Evolutionary conservation across 2,113 vertebrate genomes (phyloP).

Genomic region (Aegithalos caudatus): DNA sequence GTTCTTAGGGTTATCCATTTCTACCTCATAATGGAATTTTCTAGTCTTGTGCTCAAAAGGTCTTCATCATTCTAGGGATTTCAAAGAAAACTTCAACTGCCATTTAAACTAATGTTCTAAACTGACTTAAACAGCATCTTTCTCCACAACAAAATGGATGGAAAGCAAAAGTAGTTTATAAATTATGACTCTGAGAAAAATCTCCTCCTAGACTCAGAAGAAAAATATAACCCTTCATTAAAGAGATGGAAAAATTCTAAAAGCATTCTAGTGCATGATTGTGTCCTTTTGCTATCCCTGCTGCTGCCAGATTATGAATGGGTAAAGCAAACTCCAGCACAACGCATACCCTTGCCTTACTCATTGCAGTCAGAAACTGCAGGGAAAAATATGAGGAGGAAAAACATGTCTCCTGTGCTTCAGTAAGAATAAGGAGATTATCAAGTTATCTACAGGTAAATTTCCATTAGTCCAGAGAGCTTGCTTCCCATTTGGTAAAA

Average conservation of each 20-base stretch:
- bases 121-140: neutral
- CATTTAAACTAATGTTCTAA: neutral
- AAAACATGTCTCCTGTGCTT: neutral
- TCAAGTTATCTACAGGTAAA: neutral
- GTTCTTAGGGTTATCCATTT: neutral
- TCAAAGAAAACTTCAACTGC: neutral
- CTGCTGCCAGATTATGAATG: neutral
- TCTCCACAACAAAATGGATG: neutral
- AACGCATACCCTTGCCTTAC: neutral
- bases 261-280: neutral
- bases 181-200: neutral
- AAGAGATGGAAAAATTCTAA: neutral
- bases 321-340: neutral
- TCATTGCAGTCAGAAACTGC: neutral
- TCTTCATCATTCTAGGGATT: fast-evolving
- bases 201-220: neutral
- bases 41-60: neutral
- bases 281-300: neutral
- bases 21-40: neutral
- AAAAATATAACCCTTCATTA: neutral
- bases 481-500: neutral
- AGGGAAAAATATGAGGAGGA: neutral
- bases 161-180: neutral
- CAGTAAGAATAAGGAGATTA: neutral
- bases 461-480: neutral